Percentiles rank a stretch among this genome's conserved stretches.
Conservation (phyloP, 2,797 vertebrate genomes). For the Apogon hyalosoma region DNA sequence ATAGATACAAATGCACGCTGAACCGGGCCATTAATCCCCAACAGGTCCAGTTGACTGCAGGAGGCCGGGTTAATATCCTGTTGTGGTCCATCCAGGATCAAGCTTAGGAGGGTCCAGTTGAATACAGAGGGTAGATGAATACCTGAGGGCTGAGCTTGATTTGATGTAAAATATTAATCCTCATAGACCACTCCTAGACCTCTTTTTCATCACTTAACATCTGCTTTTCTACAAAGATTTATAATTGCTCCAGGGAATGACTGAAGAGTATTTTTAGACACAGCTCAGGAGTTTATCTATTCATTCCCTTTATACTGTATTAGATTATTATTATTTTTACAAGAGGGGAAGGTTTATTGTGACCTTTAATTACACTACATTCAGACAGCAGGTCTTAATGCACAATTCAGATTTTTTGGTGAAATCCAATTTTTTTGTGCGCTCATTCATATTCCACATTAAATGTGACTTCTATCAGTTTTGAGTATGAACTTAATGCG, state of each 20-base stretch:
- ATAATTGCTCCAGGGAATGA: constrained; percentile 47
- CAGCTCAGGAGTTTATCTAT: constrained; percentile 39
- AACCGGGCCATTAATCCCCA: constrained; percentile 44
- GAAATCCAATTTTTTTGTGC: no score
- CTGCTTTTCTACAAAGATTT: constrained; percentile 49
- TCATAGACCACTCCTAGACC: constrained; percentile 25
- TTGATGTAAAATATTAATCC: constrained; percentile 66
- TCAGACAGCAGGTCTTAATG: no score
- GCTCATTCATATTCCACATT: no score
- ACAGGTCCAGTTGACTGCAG: constrained; percentile 32
- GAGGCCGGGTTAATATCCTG: constrained; percentile 65
- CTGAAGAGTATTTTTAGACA: constrained; percentile 50
- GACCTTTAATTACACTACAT: no score
- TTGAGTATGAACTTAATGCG: no score
- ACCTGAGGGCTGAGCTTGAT: constrained; percentile 62
- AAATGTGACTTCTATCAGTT: no score
- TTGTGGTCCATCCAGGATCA: constrained; percentile 42
- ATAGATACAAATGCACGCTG: constrained; percentile 48
- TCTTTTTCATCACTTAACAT: constrained; percentile 62
- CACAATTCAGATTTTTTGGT: no score
- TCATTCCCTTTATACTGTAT: constrained; percentile 34
- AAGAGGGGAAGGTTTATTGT: constrained; percentile 11
- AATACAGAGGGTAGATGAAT: constrained; percentile 45
- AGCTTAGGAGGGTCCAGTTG: constrained; percentile 41
- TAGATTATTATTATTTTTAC: constrained; percentile 19